A percentile compares a stretch with the other conserved stretches of the same genome.
These are phyloP conservation scores for Plestiodon gilberti DNA, from an alignment of 2,113 vertebrate genomes.

Conservation along the genomic window DNA sequence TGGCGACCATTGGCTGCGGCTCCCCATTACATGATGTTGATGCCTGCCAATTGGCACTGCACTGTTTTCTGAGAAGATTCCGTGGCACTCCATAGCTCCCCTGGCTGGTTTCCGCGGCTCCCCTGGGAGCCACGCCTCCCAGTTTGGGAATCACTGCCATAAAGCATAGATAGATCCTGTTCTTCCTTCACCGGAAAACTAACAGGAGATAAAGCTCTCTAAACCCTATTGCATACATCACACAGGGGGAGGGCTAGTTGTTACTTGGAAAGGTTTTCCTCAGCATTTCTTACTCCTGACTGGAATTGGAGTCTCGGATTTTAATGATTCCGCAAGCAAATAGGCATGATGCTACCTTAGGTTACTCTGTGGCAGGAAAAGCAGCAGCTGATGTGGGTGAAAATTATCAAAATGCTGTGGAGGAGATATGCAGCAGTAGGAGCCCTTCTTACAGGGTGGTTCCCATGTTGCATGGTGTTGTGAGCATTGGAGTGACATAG, in stretches of 20 bases:
- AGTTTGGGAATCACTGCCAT: too few species aligned
- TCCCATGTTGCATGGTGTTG: neutral
- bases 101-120: too few species aligned
- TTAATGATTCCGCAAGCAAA: slow-evolving; percentile 19
- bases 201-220: neutral
- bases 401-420: neutral
- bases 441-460: neutral
- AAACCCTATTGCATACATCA: neutral
- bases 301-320: neutral
- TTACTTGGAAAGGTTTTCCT: neutral
- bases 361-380: neutral
- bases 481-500: neutral
- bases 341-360: neutral
- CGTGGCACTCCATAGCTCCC: too few species aligned
- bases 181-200: neutral
- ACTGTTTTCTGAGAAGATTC: too few species aligned
- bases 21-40: too few species aligned
- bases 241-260: neutral
- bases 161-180: neutral
- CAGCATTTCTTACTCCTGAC: neutral
- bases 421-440: neutral
- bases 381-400: neutral
- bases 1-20: too few species aligned
- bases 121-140: too few species aligned
- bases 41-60: too few species aligned